These are phyloP conservation scores for Leptestheria dahalacensis DNA, from an alignment of 1,140 invertebrate species.

Conservation along the genomic window DNA sequence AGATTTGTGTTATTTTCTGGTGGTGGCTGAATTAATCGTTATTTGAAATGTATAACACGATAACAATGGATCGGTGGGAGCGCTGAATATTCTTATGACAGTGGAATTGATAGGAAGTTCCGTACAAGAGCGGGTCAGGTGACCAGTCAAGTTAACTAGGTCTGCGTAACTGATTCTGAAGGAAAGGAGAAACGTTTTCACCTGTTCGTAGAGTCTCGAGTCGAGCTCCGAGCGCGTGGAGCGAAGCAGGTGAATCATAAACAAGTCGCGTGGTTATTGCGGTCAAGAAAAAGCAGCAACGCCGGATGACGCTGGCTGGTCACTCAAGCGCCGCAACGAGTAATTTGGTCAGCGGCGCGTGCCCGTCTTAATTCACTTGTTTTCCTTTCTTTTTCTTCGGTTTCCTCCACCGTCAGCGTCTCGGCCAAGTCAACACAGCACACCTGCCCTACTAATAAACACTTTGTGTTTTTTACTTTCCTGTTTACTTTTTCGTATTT, in stretches of 20 bases:
- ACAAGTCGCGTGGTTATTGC: background rate
- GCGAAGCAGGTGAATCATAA: background rate
- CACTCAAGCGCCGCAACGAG: background rate
- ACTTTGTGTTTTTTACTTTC: background rate
- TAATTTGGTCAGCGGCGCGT: background rate
- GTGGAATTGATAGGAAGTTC: too few relatives aligned
- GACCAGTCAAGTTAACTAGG: too few relatives aligned
- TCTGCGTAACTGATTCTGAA: background rate
- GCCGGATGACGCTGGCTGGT: background rate
- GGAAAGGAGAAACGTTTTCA: background rate
- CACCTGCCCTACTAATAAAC: background rate
- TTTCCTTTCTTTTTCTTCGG: background rate
- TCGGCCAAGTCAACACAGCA: background rate
- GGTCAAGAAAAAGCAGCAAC: background rate
- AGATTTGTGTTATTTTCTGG: too few relatives aligned
- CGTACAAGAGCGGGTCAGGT: too few relatives aligned
- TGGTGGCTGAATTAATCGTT: too few relatives aligned
- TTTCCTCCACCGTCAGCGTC: too few relatives aligned
- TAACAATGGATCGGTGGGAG: too few relatives aligned
- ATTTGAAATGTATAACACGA: too few relatives aligned
- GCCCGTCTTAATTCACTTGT: background rate
- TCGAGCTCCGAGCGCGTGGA: too few relatives aligned
- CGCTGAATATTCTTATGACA: too few relatives aligned
- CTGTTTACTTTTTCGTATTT: background rate
- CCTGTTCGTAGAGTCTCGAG: too few relatives aligned